phyloP scores from a whole-genome alignment of 2,113 vertebrate genomes.

The Stegostoma tigrinum region DNA sequence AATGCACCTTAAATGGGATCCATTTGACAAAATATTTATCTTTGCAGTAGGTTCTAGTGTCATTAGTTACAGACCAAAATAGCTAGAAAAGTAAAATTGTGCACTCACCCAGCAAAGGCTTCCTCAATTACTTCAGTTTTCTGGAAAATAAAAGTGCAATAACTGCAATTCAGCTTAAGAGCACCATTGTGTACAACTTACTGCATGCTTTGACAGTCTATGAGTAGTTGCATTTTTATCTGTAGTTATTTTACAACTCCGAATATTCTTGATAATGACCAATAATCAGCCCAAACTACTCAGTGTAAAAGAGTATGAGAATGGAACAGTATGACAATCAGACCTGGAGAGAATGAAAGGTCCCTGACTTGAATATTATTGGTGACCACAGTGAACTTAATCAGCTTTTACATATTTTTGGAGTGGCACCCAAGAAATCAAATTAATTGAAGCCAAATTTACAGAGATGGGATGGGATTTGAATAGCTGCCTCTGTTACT shows the following conservation, averaged over 20 bases:
- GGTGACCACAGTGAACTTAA: background rate
- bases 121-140: slow-evolving; percentile 97
- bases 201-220: background rate
- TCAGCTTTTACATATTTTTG: background rate
- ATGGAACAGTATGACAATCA: background rate
- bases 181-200: background rate
- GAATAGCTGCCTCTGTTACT: background rate
- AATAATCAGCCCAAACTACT: background rate
- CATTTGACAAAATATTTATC: background rate
- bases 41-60: background rate
- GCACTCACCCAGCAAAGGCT: slow-evolving; percentile 89
- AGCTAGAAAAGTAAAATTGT: background rate
- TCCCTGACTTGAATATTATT: background rate
- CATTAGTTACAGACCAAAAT: background rate
- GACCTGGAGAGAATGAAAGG: background rate
- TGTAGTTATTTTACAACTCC: background rate
- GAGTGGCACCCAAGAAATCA: background rate
- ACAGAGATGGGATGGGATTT: background rate
- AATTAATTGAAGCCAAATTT: background rate
- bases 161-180: background rate
- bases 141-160: slow-evolving; percentile 50
- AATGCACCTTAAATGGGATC: background rate
- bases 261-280: background rate
- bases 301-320: background rate
- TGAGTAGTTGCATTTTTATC: background rate